Base-by-base conservation (phyloP, 1,140 invertebrate genomes). In the Lucilia cuprina region DNA sequence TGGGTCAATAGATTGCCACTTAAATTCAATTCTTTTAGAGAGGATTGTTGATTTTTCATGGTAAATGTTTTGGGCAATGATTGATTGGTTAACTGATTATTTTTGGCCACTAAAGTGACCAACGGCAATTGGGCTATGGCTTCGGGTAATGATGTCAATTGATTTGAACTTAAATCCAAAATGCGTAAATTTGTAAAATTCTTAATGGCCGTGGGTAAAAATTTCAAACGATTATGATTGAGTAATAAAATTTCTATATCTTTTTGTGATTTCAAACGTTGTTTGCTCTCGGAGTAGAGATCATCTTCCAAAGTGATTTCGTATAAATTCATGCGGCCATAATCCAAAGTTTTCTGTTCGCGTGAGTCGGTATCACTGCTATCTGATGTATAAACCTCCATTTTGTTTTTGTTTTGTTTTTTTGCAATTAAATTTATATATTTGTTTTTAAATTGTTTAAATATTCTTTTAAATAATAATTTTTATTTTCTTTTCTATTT, bases 161-260 rank as follows among this genome's bases (percentile, higher is more conserved):
- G 94, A 91, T 98, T 99, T 86, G 95, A 96, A 86, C 97, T 98
- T 19, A 99, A 91, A 91, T 99, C 97, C 83, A 99, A 91, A 19
- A 94, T 93, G 88, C 93, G 94, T 35, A 96, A 91, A 89, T 95
- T 95, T 83, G 87, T 91, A 89, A 96, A 96, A 86, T 92, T 93
- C 60, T 91, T 91, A 77, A 96, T 91, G 34, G 92, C 91, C 0
- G 91, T 89, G 13, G 93, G 93, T 47, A 94, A 85, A 2, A 88
- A 86, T 74, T 89, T 91, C 70, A 97, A 90, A 3, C 93, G 93
- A 89, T 96, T 97, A 85, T 96, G 94, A 86, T 95, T 93, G 2
- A 96, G 91, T 25, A 96, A 89, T 78, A 96, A 91, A 7, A 94
- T 95, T 87, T 96, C 95, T 84, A 91, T 91, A 30, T 91, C 90